Base-by-base conservation (phyloP, 2,888 invertebrate genomes). In the Meiosimyza decipiens region DNA sequence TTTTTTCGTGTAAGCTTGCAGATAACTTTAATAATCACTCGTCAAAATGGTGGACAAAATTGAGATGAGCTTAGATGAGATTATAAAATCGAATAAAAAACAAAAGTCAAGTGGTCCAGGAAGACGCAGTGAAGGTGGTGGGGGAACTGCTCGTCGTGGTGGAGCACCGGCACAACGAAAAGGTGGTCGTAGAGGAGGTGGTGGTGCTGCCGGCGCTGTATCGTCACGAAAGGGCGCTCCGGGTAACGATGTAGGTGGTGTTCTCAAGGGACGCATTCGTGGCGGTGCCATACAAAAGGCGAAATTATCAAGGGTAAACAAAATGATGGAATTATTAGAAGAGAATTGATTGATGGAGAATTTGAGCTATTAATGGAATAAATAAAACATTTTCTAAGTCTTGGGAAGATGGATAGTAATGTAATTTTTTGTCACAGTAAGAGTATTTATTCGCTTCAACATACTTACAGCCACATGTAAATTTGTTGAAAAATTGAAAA, bases 11-110 rank as follows among this genome's bases (percentile, higher is more conserved):
- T 3, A 57, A 9, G 9, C 40, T 40, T 9, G 28, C 28, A 28
- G 28, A 28, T 28, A 28, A 9, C 40, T 40, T n/a, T n/a, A n/a
- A 40, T 9, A 40, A 40, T 40, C 40, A 40, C 47, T 82, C 78
- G 85, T 82, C 80, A 92, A 90, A 88, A 96, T 96, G 96, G 94
- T 93, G 82, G 95, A 96, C 85, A 96, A 95, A 90, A 95, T 98
- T 88, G 98, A 98, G 88, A 95, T 98, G 95, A 97, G 97, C 84
- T 90, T 98, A 80, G 98, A 98, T 87, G 98, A 98, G 81, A 97
- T 98, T 75, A 98, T 98, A 82, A 97, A 95, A 89, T 92, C 92
- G 83, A 93, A 90, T 40, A 79, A 82, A 68, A 84, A 81, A 88
- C 90, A 91, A 76, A 89, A 92, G 65, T 52, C 72, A 59, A 69